Evolutionary conservation across 2,113 vertebrate species (phyloP).

Genomic region (Chiloscyllium plagiosum): DNA sequence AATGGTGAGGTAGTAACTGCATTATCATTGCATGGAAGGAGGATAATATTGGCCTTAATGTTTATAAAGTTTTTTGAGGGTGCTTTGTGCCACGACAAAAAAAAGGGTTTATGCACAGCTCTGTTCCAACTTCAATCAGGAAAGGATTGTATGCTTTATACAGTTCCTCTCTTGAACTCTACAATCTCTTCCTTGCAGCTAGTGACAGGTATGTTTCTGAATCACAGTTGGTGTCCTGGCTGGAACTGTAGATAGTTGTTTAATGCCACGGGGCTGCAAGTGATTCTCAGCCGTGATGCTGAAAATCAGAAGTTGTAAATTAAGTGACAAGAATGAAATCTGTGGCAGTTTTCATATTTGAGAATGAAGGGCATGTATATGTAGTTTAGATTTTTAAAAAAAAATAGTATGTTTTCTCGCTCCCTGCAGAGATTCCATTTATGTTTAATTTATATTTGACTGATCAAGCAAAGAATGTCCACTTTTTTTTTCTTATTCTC

Average conservation of each 20-base stretch:
- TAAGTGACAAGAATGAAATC: background rate
- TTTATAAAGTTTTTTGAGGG: background rate
- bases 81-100: background rate
- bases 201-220: background rate
- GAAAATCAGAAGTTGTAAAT: background rate
- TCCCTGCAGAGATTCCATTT: background rate
- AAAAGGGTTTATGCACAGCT: background rate
- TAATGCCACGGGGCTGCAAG: background rate
- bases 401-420: background rate
- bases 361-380: background rate
- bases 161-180: background rate
- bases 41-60: background rate
- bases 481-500: background rate
- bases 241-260: slow-evolving; percentile 4
- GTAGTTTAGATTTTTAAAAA: background rate
- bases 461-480: background rate
- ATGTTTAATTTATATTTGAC: background rate
- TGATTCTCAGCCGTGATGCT: background rate
- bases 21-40: background rate
- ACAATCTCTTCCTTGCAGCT: background rate
- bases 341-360: background rate
- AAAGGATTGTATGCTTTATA: background rate
- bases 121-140: background rate
- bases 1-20: background rate
- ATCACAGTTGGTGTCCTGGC: background rate